Base-by-base conservation (phyloP, 2,888 invertebrate species). In the Malthinus seriepunctatus region DNA sequence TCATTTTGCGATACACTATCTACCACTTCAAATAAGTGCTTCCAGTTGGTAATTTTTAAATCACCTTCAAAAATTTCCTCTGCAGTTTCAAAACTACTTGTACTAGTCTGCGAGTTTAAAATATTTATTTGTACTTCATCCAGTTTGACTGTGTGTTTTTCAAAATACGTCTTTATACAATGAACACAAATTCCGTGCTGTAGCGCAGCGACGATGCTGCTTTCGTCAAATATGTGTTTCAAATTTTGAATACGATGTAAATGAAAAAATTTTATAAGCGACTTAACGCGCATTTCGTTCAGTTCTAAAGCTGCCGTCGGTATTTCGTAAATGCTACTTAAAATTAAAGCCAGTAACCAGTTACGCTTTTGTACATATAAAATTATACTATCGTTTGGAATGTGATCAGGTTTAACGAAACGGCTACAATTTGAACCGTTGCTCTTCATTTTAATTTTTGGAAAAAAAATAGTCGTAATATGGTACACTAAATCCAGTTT, bases 401-500 rank as follows among this genome's bases (percentile, higher is more conserved):
- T 9, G 38, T 11, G 8, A 6, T 0, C 31, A 11, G 45, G 32
- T 58, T 60, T 60, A 79, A 73, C 15, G 77, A 75, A 0, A n/a
- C 8, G 12, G 12, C 32, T 10, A 35, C 82, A 79, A 59, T 83
- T 82, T 9, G 82, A 69, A 64, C 82, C 81, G 62, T 82, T 74
- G 64, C 83, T 80, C 65, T 82, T 82, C 66, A 84, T 74, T 15
- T 82, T 79, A 15, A 88, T 82, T 7, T 83, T 85, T 0, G 90
- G 89, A 65, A 89, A 90, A 69, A 88, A 88, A 74, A 88, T 90
- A 2, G 87, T 77, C 2, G 89, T 84, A 8, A 91, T 83, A 65
- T 88, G 88, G 67, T 90, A 88, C 47, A 89, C 84, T 51, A 90
- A 81, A 80, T 91, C 89, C 1, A 91, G 82, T 72, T 89, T 88